Conservation (phyloP, 2,888 invertebrate species). For the Lithophane semibrunnea region DNA sequence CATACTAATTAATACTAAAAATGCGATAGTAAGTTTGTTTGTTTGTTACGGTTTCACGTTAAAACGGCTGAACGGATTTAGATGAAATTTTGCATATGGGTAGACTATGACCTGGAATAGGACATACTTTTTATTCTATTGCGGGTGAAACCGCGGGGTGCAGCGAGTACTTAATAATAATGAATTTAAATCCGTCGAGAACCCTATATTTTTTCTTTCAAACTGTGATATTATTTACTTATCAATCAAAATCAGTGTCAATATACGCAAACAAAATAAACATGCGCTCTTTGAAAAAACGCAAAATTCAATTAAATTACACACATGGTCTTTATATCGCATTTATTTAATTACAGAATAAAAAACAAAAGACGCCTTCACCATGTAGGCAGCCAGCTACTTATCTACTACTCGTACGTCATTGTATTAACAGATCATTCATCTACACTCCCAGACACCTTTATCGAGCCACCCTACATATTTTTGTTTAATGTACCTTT, state of each 20-base stretch:
- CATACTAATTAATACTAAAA: no score
- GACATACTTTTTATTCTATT: no score
- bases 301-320: background rate
- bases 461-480: background rate
- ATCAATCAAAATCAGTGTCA: background rate
- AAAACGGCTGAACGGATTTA: no score
- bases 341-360: background rate
- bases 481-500: background rate
- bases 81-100: no score
- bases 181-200: no score
- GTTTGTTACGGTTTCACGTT: no score
- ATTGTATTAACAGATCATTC: conserved; percentile 55
- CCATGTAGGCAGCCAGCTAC: background rate
- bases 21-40: no score
- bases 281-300: background rate
- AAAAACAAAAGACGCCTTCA: background rate
- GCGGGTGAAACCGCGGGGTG: no score
- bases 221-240: no score
- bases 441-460: conserved; percentile 38
- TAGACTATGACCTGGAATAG: no score
- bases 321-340: background rate
- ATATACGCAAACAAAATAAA: background rate
- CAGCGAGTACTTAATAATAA: no score
- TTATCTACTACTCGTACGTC: background rate
- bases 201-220: no score